phyloP scores from a whole-genome alignment of 2,888 invertebrate genomes.

The Oscheius sp. region DNA sequence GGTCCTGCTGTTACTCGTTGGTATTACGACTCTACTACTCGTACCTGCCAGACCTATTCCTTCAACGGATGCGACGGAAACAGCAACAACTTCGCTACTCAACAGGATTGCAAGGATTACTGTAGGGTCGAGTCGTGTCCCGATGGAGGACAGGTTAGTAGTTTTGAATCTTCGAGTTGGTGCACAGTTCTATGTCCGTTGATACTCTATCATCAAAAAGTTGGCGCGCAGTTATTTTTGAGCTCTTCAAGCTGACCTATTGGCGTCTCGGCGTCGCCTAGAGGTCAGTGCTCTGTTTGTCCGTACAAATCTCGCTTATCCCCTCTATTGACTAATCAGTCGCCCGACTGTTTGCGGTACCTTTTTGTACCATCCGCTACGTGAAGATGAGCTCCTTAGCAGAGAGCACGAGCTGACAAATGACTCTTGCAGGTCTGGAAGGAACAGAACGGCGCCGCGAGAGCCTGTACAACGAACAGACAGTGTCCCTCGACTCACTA shows the following conservation, averaged over 20 bases:
- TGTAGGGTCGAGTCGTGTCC: constrained; percentile 73
- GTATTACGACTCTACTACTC: constrained; percentile 67
- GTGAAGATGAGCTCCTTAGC: constrained; percentile 7
- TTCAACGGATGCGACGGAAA: constrained; percentile 74
- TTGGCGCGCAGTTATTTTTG: too few relatives aligned
- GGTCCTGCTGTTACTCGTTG: constrained; percentile 73
- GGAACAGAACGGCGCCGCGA: constrained; percentile 70
- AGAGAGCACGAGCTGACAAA: constrained; percentile 3
- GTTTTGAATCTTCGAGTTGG: not conserved
- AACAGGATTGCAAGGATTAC: constrained; percentile 73
- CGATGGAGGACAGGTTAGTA: constrained; percentile 69
- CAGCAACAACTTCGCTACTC: constrained; percentile 71
- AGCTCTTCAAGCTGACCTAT: too few relatives aligned
- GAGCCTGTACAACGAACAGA: constrained; percentile 69
- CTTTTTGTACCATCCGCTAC: constrained; percentile 34
- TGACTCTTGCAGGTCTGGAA: constrained; percentile 63
- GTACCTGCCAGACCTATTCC: constrained; percentile 66
- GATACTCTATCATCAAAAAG: too few relatives aligned
- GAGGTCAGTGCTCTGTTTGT: constrained; percentile 32
- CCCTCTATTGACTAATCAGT: constrained; percentile 37
- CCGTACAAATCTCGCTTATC: constrained; percentile 33
- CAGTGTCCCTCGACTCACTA: constrained; percentile 72
- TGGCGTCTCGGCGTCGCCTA: not conserved
- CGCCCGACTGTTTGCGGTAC: constrained; percentile 35
- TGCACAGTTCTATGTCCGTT: too few relatives aligned